Conservation (phyloP, 2,888 invertebrate genomes). For the Clostera curtula region DNA sequence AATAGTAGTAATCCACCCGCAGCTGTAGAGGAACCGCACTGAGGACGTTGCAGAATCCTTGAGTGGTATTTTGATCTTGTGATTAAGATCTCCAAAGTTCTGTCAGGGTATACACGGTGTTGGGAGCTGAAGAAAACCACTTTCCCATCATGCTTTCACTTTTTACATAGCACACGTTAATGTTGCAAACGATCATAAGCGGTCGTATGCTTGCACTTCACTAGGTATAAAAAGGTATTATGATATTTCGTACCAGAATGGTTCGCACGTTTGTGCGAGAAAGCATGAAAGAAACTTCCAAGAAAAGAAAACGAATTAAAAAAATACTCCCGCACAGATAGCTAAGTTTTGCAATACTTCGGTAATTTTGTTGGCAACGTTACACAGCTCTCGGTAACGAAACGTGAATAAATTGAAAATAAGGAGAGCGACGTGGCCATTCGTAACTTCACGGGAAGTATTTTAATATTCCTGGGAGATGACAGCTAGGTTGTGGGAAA, state of each 20-base stretch:
- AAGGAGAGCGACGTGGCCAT: conserved; percentile 32
- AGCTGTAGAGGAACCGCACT: too few species aligned
- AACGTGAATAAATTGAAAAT: conserved; percentile 43
- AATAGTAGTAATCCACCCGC: too few species aligned
- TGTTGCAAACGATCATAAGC: too few species aligned
- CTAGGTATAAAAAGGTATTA: conserved; percentile 8
- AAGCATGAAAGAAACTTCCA: conserved; percentile 22
- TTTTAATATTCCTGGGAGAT: conserved; percentile 24
- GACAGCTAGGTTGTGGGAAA: conserved; percentile 16
- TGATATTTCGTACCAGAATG: conserved; percentile 18
- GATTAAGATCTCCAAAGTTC: too few species aligned
- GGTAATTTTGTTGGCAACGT: conserved; percentile 38
- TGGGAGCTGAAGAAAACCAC: too few species aligned
- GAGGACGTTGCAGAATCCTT: too few species aligned
- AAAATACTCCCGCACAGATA: conserved; percentile 35
- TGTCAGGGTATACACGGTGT: too few species aligned
- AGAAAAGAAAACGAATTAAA: conserved; percentile 31
- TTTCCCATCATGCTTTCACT: too few species aligned
- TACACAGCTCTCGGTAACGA: conserved; percentile 34
- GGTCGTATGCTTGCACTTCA: too few species aligned
- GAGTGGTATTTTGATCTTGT: too few species aligned
- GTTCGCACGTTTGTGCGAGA: conserved; percentile 17
- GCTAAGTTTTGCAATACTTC: conserved; percentile 40
- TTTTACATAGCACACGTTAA: too few species aligned
- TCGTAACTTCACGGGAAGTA: conserved; percentile 27